Base-by-base conservation (phyloP, 2,113 vertebrate genomes). In the Lates calcarifer region DNA sequence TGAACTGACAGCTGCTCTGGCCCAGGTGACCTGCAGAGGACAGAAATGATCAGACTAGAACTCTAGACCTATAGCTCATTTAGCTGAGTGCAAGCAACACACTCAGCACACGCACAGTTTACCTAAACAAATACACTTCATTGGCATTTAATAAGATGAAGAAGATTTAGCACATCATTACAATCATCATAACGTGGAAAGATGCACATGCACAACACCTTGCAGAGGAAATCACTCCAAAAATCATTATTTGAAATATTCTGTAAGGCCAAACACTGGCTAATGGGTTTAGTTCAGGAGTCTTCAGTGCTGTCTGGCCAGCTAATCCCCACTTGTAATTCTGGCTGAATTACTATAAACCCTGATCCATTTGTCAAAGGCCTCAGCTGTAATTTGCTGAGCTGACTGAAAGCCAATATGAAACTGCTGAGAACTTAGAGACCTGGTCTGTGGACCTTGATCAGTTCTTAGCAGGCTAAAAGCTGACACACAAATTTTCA, bases 1-100 rank as follows among this genome's bases (percentile, higher is more conserved):
- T 0, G 93, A n/a, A 90, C 90, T 96, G 97, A 91, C 98, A 99
- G 67, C 93, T 95, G 47, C 94, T 95, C 92, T 97, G 97, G 77
- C 97, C 97, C 79, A 96, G 91, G 87, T 95, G 97, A 85, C 98
- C 98, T 99, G 65, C 13, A 31, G 37, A 63, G 45, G 14, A 6
- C 1, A 61, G 2, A 49, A 10, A n/a, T 37, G 1, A 17, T 14
- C n/a, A 55, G 51, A 55, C 11, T 13, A 3, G 47, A 26, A 26
- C n/a, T n/a, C n/a, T n/a, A n/a, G n/a, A n/a, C n/a, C n/a, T n/a
- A n/a, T n/a, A n/a, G n/a, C n/a, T n/a, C n/a, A n/a, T n/a, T n/a
- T n/a, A n/a, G n/a, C n/a, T n/a, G n/a, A n/a, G n/a, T n/a, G n/a
- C n/a, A n/a, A n/a, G n/a, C n/a, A n/a, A n/a, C n/a, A n/a, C n/a